phyloP scores from a whole-genome alignment of 2,113 vertebrate genomes.

The Aythya baeri region DNA sequence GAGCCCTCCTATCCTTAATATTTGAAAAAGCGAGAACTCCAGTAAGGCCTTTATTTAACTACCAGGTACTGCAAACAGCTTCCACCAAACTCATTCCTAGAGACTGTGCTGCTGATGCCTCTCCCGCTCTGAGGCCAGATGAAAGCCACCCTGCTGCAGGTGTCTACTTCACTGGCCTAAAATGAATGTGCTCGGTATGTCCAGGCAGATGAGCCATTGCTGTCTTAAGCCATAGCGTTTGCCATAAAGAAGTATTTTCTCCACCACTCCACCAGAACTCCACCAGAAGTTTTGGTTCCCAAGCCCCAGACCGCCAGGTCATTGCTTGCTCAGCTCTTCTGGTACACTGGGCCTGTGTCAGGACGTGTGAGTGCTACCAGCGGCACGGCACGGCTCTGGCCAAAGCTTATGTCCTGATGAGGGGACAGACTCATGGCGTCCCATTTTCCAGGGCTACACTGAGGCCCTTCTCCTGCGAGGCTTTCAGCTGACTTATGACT shows the following conservation, averaged over 20 bases:
- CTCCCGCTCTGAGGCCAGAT: fast-evolving
- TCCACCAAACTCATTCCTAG: fast-evolving
- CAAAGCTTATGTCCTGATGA: fast-evolving
- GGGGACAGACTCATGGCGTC: fast-evolving
- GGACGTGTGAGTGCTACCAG: neutral
- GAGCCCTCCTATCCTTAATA: neutral
- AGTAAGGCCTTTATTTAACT: neutral
- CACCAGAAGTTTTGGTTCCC: neutral
- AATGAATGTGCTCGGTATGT: fast-evolving
- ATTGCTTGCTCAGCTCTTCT: fast-evolving
- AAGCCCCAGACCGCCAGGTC: fast-evolving
- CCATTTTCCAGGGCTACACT: neutral
- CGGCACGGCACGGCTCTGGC: fast-evolving
- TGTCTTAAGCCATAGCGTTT: neutral
- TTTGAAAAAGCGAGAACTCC: neutral
- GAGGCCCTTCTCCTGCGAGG: neutral
- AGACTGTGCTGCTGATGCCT: neutral
- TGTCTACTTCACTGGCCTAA: fast-evolving
- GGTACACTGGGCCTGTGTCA: fast-evolving
- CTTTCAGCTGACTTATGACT: neutral
- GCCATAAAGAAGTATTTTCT: neutral
- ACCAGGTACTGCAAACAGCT: fast-evolving
- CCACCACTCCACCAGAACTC: fast-evolving
- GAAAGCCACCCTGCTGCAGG: fast-evolving
- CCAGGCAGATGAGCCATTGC: neutral